These are phyloP conservation scores for Latrodectus hesperus DNA, from an alignment of 2,888 invertebrate genomes.

Conservation along the genomic window DNA sequence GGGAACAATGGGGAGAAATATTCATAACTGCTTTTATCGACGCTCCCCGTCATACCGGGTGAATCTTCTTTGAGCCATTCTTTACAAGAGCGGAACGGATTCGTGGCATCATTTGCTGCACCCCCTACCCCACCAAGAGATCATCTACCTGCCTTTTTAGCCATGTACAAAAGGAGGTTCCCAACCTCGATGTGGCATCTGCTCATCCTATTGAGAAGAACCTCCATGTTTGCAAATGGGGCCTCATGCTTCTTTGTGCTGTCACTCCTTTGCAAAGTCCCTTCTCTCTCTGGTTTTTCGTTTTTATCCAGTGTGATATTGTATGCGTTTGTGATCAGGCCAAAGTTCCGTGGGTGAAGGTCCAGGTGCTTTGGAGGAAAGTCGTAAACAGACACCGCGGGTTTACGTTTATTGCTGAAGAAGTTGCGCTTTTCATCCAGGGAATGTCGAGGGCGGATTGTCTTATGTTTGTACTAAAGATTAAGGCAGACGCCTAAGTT, in stretches of 20 bases:
- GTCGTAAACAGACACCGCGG: not conserved
- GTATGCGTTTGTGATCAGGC: constrained; percentile 43
- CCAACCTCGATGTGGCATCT: constrained; percentile 38
- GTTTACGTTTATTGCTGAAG: too few species aligned
- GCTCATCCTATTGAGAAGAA: constrained; percentile 46
- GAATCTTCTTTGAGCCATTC: not conserved
- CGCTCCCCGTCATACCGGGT: too few species aligned
- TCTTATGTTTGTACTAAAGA: too few species aligned
- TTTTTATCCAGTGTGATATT: constrained; percentile 15
- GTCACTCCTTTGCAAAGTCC: constrained; percentile 18
- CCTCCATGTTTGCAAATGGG: constrained; percentile 45
- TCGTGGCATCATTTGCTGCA: not conserved
- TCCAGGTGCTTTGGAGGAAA: constrained; percentile 24
- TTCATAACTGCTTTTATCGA: too few species aligned
- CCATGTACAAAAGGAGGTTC: not conserved
- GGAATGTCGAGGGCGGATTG: too few species aligned
- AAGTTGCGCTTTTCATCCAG: too few species aligned
- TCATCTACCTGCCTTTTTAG: not conserved
- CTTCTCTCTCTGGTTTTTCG: not conserved
- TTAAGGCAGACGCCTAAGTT: too few species aligned
- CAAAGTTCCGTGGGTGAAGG: constrained; percentile 16
- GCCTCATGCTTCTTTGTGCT: constrained; percentile 36
- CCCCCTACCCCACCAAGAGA: not conserved
- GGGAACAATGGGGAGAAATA: not conserved
- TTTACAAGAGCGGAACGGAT: not conserved